Evolutionary conservation across 2,113 vertebrate genomes (phyloP).

Genomic region (Bubo scandiacus): DNA sequence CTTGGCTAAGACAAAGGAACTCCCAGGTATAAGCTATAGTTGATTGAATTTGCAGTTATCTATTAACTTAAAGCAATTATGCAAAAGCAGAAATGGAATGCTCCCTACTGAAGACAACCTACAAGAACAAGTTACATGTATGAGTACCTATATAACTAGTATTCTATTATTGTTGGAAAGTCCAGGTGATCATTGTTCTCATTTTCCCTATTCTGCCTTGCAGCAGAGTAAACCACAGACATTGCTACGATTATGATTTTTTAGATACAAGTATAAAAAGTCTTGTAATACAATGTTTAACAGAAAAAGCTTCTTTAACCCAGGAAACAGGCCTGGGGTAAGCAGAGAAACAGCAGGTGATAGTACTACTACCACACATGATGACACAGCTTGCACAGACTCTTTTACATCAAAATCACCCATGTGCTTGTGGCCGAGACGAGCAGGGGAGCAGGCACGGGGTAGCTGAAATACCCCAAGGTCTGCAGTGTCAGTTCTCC

Average conservation of each 20-base stretch:
- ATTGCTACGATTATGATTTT: background rate
- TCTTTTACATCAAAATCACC: background rate
- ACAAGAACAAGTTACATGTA: background rate
- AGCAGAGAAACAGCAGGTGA: background rate
- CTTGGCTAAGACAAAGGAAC: background rate
- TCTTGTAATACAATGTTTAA: background rate
- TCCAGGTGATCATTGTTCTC: background rate
- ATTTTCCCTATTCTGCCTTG: background rate
- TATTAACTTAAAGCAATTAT: background rate
- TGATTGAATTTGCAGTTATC: background rate
- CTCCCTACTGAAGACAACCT: background rate
- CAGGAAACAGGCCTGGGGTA: fast-evolving
- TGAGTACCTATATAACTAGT: background rate
- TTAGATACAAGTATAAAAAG: background rate
- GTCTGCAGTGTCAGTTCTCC: background rate
- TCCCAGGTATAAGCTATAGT: background rate
- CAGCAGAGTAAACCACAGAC: background rate
- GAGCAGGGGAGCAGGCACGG: background rate
- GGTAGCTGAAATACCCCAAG: background rate
- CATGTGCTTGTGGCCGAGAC: background rate
- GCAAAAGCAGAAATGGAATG: background rate
- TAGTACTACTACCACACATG: fast-evolving
- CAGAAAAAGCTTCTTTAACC: background rate
- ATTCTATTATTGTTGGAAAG: background rate
- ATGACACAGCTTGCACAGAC: background rate